Percentiles rank a stretch among this genome's conserved stretches.
Conservation (phyloP, 2,113 vertebrate species). For the Bagarius yarrelli region DNA sequence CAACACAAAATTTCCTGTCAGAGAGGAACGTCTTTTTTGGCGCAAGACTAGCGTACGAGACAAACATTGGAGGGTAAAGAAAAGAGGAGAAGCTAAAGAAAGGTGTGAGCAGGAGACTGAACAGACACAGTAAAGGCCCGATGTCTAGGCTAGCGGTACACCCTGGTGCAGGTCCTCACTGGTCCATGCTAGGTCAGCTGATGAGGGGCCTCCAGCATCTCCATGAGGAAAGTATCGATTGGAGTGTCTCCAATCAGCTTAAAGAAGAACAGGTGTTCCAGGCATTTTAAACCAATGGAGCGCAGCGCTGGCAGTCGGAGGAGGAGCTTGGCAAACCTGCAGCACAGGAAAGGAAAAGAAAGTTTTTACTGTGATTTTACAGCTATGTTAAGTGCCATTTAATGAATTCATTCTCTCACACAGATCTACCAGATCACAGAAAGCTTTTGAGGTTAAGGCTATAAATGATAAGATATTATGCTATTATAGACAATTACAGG, state of each 20-base stretch:
- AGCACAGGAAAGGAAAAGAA: not conserved
- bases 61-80: not conserved
- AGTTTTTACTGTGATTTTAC: too few species aligned
- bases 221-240: constrained; percentile 94
- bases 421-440: too few species aligned
- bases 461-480: not conserved
- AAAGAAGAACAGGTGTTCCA: constrained; percentile 94
- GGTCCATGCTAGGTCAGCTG: constrained; percentile 78
- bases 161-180: constrained; percentile 55
- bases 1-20: not conserved
- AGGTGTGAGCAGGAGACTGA: constrained; percentile 28
- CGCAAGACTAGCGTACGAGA: constrained; percentile 32
- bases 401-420: too few species aligned
- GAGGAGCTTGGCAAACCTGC: constrained; percentile 91
- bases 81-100: not conserved
- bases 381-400: too few species aligned
- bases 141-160: constrained; percentile 38
- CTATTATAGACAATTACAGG: not conserved
- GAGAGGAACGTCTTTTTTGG: constrained; percentile 35
- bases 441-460: not conserved
- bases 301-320: constrained; percentile 85
- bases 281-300: constrained; percentile 87
- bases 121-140: constrained; percentile 57
- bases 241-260: constrained; percentile 93
- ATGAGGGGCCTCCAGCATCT: constrained; percentile 92